These are phyloP conservation scores for Leucoraja ocellata DNA, from an alignment of 2,797 vertebrate species.

Conservation along the genomic window DNA sequence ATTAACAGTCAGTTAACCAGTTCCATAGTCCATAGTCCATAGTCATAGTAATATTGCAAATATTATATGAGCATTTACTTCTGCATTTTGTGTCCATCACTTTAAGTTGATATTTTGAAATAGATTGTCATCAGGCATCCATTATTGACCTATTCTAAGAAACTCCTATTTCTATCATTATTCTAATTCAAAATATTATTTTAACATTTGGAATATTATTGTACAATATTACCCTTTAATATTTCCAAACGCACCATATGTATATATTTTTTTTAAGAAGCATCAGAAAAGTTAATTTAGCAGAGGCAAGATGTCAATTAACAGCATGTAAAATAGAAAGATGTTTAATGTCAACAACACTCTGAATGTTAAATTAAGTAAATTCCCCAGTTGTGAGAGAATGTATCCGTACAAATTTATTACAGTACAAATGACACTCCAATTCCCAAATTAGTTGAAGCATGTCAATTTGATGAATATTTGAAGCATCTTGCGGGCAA, in stretches of 20 bases:
- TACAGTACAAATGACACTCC: neutral
- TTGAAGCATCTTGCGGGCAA: too few species aligned
- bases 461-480: neutral
- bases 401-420: neutral
- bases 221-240: neutral
- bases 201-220: neutral
- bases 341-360: neutral
- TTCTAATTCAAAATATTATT: too few species aligned
- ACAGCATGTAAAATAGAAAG: neutral
- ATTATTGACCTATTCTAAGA: neutral
- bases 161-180: too few species aligned
- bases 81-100: too few species aligned
- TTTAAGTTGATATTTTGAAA: neutral
- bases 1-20: too few species aligned
- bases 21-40: too few species aligned
- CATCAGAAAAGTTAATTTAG: neutral
- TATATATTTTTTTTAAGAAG: neutral
- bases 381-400: neutral
- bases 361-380: neutral
- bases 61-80: too few species aligned
- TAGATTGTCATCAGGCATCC: neutral
- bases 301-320: neutral
- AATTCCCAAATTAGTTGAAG: neutral
- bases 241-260: neutral
- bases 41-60: too few species aligned